These are phyloP conservation scores for Hipparchia semele DNA, from an alignment of 2,888 invertebrate species.

Conservation along the genomic window DNA sequence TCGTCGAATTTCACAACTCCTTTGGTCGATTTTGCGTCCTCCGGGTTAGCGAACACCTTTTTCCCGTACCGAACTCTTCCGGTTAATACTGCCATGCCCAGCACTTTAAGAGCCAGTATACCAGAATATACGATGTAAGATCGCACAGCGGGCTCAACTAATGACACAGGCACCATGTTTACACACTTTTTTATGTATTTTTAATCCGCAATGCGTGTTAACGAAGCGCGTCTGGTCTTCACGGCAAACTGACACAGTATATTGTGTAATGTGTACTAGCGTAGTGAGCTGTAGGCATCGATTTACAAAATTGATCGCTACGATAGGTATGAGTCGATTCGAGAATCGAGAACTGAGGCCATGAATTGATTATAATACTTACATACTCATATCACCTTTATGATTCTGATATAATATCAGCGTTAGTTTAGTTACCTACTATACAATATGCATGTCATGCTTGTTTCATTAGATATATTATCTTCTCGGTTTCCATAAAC, in stretches of 20 bases:
- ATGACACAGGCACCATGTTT: constrained; percentile 47
- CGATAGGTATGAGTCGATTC: constrained; percentile 17
- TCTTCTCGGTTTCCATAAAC: too few species aligned
- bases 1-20: constrained; percentile 63
- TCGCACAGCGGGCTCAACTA: constrained; percentile 54
- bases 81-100: constrained; percentile 54
- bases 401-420: too few species aligned
- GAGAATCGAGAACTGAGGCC: background rate
- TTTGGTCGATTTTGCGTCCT: constrained; percentile 53
- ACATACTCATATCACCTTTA: too few species aligned
- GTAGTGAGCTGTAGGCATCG: too few species aligned
- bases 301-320: too few species aligned
- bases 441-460: constrained; percentile 14
- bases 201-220: background rate
- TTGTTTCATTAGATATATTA: background rate
- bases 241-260: constrained; percentile 16
- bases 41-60: constrained; percentile 64
- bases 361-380: background rate
- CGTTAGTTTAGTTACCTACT: background rate
- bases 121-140: constrained; percentile 57
- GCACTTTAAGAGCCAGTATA: constrained; percentile 56
- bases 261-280: background rate
- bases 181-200: background rate
- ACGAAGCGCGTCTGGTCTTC: constrained; percentile 22
- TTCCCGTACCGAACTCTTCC: constrained; percentile 50